A percentile compares a stretch with the other conserved stretches of the same genome.
Evolutionary conservation across 2,888 invertebrate genomes (phyloP).

Genomic region (Troides oblongomaculatus): DNA sequence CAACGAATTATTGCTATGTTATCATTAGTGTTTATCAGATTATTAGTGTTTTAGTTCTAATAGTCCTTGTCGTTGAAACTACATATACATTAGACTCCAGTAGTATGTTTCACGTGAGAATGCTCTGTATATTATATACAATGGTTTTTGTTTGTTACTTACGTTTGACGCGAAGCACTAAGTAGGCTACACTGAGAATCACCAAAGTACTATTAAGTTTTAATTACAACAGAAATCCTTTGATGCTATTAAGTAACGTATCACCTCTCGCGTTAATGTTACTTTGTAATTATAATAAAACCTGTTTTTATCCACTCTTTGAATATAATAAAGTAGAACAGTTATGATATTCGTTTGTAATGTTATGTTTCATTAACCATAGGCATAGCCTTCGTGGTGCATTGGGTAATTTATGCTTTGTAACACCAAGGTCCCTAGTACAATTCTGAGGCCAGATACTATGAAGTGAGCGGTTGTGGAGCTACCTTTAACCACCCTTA

Average conservation of each 20-base stretch:
- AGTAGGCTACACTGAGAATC: not conserved
- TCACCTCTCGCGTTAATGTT: not conserved
- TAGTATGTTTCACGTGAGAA: not conserved
- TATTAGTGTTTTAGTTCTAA: not conserved
- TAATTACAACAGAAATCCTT: conserved; percentile 3
- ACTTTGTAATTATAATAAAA: conserved; percentile 1
- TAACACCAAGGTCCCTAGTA: no score
- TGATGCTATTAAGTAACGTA: conserved; percentile 5
- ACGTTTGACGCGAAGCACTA: not conserved
- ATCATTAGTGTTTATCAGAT: not conserved
- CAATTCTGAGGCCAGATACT: no score
- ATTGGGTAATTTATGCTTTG: no score
- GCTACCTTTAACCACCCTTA: no score
- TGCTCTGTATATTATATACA: not conserved
- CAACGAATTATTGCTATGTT: no score
- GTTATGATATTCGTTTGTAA: no score
- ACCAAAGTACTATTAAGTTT: conserved; percentile 6
- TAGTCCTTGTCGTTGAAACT: not conserved
- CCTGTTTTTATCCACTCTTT: not conserved
- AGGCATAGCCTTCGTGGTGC: no score
- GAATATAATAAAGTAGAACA: not conserved
- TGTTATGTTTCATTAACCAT: no score
- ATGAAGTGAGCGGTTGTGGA: no score
- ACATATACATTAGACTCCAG: not conserved
- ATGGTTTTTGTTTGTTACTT: conserved; percentile 6